These are phyloP conservation scores for Alethe diademata DNA, from an alignment of 2,113 vertebrate genomes.

Conservation along the genomic window DNA sequence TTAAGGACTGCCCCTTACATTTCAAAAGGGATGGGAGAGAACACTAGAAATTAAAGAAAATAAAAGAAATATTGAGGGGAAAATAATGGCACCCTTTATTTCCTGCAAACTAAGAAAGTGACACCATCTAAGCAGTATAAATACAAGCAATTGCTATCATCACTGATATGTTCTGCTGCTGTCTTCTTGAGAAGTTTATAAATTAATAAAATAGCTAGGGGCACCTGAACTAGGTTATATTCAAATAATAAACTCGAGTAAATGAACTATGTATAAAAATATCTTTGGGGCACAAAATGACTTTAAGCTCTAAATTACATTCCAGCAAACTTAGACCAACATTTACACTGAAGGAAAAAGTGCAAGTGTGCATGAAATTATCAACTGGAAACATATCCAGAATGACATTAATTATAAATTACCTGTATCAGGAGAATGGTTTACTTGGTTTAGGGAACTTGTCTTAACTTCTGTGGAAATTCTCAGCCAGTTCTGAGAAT, in stretches of 20 bases:
- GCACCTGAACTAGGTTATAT: neutral
- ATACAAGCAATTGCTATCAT: slow-evolving; percentile 4
- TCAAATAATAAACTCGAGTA: neutral
- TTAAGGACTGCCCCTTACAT: neutral
- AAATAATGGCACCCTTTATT: neutral
- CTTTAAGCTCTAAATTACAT: neutral
- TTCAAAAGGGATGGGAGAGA: neutral
- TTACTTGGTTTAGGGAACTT: neutral
- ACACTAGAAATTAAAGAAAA: neutral
- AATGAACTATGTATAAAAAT: slow-evolving; percentile 29
- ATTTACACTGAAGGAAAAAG: neutral
- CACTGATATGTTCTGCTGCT: neutral
- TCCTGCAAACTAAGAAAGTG: neutral
- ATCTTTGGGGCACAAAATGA: neutral
- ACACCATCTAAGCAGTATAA: neutral
- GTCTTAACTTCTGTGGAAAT: neutral
- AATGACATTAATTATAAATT: neutral
- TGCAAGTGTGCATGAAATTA: neutral
- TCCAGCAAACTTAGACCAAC: neutral
- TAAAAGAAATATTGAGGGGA: neutral
- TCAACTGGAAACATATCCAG: neutral
- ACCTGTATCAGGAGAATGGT: neutral
- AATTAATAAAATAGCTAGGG: slow-evolving; percentile 21
- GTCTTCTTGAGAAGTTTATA: slow-evolving; percentile 17
- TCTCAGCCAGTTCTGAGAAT: neutral